Evolutionary conservation across 2,113 vertebrate genomes (phyloP).

Genomic region (Lipotes vexillifer): DNA sequence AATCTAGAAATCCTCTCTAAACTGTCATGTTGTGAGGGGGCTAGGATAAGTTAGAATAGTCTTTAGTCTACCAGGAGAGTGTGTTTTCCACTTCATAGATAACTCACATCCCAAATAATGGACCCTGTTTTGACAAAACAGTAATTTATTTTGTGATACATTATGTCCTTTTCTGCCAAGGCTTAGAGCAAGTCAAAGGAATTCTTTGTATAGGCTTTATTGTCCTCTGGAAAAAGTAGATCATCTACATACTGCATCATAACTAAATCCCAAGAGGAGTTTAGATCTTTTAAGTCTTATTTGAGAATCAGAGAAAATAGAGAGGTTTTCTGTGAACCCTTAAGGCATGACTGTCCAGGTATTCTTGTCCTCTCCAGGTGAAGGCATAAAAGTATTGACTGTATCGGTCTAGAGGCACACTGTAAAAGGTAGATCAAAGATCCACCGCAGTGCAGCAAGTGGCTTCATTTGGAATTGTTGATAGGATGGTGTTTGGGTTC

Average conservation of each 20-base stretch:
- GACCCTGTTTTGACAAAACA: not conserved
- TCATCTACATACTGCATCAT: not conserved
- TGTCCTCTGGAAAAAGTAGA: not conserved
- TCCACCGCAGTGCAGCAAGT: not conserved
- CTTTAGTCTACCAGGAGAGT: not conserved
- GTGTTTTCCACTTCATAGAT: not conserved
- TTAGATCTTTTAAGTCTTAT: not conserved
- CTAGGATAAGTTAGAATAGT: not conserved
- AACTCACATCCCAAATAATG: not conserved
- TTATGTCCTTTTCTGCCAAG: not conserved
- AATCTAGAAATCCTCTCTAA: not conserved
- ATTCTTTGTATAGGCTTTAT: not conserved
- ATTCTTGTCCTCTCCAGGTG: not conserved
- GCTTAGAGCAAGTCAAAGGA: not conserved
- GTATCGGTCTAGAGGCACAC: not conserved
- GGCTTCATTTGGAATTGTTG: not conserved
- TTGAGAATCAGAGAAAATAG: not conserved
- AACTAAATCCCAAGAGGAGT: not conserved
- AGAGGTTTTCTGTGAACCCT: not conserved
- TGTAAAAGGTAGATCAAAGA: not conserved
- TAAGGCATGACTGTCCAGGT: not conserved
- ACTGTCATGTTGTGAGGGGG: not conserved
- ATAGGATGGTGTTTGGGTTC: not conserved
- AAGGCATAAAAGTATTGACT: not conserved
- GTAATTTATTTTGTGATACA: not conserved